phyloP scores from a whole-genome alignment of 2,113 vertebrate species.

The Malurus alboscapulatus region DNA sequence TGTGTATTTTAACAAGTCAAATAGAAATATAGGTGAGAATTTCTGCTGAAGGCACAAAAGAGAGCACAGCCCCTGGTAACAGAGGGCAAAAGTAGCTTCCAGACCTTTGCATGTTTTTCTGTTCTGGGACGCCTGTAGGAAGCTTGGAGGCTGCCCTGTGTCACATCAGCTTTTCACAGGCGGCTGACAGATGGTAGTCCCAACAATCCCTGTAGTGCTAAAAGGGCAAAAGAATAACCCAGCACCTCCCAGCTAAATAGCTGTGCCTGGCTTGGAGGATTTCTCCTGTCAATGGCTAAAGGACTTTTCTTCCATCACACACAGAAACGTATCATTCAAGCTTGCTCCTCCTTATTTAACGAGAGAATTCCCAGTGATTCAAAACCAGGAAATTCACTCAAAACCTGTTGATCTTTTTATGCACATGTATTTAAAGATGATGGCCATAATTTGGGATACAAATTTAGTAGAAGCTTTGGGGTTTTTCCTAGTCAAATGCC shows the following conservation, averaged over 20 bases:
- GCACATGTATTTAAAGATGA: background rate
- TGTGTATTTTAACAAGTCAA: background rate
- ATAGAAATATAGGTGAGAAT: slow-evolving; percentile 25
- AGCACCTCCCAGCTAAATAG: slow-evolving; percentile 11
- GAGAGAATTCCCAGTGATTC: background rate
- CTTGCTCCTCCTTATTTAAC: background rate
- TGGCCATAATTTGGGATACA: background rate
- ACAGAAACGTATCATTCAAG: background rate
- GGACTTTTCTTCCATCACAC: background rate
- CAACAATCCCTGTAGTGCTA: background rate
- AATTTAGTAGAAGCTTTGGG: background rate
- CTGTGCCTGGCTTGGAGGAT: background rate
- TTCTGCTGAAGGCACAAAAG: slow-evolving; percentile 7
- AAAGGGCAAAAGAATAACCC: background rate
- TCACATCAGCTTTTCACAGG: background rate
- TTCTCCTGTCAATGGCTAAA: background rate
- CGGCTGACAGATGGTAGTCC: slow-evolving; percentile 24
- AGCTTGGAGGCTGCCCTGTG: background rate
- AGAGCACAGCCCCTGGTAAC: background rate
- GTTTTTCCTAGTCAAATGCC: background rate
- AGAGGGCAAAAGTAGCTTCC: slow-evolving; percentile 26
- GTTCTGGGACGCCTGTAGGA: background rate
- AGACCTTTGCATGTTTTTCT: background rate
- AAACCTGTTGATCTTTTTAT: background rate
- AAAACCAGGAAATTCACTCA: background rate